phyloP scores from a whole-genome alignment of 2,113 vertebrate species.

The Pseudois nayaur region DNA sequence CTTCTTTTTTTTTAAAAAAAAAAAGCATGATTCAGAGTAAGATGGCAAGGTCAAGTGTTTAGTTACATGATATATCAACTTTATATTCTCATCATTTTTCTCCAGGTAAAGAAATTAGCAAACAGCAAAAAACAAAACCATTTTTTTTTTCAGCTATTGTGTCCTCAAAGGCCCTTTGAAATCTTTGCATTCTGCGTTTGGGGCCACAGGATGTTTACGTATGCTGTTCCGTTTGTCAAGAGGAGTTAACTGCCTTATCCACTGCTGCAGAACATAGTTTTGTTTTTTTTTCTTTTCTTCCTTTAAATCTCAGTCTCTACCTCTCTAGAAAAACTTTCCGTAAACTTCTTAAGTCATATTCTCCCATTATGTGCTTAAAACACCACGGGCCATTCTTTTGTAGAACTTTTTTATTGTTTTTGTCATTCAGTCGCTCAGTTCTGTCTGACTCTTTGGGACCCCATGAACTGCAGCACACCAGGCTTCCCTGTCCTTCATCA shows the following conservation, averaged over 20 bases:
- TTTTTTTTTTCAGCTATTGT: not conserved
- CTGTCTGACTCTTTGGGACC: not conserved
- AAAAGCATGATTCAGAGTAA: not conserved
- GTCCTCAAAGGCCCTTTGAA: not conserved
- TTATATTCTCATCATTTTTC: not conserved
- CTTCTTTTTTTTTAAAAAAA: not conserved
- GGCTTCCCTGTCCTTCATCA: not conserved
- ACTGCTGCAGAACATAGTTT: not conserved
- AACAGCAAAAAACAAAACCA: not conserved
- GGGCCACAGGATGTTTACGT: not conserved
- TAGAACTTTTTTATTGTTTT: not conserved
- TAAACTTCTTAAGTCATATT: not conserved
- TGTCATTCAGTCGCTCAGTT: not conserved
- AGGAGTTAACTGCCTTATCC: not conserved
- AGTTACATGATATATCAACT: not conserved
- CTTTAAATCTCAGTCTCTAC: not conserved
- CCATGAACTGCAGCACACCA: not conserved
- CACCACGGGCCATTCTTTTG: not conserved
- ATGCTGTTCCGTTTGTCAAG: not conserved
- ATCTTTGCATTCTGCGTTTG: not conserved
- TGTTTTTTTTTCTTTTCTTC: not conserved
- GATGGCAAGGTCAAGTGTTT: not conserved
- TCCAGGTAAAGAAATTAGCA: not conserved
- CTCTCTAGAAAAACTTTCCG: not conserved
- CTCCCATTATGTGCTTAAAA: not conserved